Evolutionary conservation across 2,113 vertebrate genomes (phyloP).

Genomic region (Gymnobelideus leadbeateri): DNA sequence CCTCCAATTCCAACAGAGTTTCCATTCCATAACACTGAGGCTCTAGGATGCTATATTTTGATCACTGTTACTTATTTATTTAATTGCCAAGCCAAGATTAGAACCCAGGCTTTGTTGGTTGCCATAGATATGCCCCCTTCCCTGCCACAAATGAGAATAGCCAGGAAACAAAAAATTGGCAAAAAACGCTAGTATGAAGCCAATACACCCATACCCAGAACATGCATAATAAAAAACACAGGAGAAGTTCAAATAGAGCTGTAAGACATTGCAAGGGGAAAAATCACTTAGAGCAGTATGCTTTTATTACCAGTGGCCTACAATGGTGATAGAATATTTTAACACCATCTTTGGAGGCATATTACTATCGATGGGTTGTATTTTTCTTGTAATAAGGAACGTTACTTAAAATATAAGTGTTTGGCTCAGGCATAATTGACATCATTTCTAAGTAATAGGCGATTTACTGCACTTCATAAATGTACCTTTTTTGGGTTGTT

Average conservation of each 20-base stretch:
- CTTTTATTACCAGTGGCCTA: background rate
- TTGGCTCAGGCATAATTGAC: conserved; percentile 3
- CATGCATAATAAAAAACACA: background rate
- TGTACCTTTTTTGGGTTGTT: background rate
- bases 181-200: background rate
- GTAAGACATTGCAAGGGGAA: background rate
- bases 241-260: background rate
- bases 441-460: conserved; percentile 37
- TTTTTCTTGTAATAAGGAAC: conserved; percentile 12
- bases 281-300: background rate
- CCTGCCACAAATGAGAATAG: background rate
- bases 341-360: background rate
- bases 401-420: conserved; percentile 36
- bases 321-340: background rate
- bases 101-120: background rate
- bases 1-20: background rate
- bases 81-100: background rate
- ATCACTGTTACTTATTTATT: background rate
- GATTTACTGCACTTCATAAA: background rate
- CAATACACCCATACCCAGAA: background rate
- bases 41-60: background rate
- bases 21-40: background rate
- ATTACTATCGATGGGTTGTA: background rate
- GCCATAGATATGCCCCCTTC: background rate
- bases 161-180: background rate